A percentile compares a stretch with the other conserved stretches of the same genome.
Conservation (phyloP, 2,888 invertebrate genomes). For the Lasioglossum villosulum region DNA sequence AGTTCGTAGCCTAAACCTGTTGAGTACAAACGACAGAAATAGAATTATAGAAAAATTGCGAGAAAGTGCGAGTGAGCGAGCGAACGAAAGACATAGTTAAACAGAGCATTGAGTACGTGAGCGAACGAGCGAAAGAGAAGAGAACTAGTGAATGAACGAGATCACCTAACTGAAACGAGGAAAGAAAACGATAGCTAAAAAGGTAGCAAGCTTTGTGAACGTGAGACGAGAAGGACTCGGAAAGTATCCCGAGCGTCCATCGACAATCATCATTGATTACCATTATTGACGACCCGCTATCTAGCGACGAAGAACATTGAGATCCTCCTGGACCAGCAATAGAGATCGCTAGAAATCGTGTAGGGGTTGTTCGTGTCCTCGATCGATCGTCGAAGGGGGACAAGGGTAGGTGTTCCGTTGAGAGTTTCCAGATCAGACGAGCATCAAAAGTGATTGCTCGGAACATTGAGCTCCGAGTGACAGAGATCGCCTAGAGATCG, state of each 20-base stretch:
- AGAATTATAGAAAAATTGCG: constrained; percentile 60
- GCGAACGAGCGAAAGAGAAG: constrained; percentile 23
- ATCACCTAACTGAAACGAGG: neutral
- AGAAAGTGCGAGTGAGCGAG: constrained; percentile 18
- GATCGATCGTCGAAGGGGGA: no score
- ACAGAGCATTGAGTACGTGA: constrained; percentile 11
- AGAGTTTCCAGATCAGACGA: no score
- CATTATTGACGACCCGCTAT: neutral
- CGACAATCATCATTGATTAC: no score
- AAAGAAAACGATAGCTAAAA: neutral
- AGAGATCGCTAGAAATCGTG: neutral
- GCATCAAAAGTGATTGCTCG: no score
- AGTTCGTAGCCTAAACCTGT: constrained; percentile 85
- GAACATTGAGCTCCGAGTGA: neutral
- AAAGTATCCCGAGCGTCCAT: neutral
- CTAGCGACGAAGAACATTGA: neutral
- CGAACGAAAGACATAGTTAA: neutral
- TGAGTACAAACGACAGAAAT: constrained; percentile 81
- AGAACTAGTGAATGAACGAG: constrained; percentile 23
- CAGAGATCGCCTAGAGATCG: neutral
- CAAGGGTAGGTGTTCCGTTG: no score
- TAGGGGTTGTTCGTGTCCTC: neutral
- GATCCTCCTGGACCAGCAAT: neutral
- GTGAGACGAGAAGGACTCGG: neutral
- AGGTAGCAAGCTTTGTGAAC: neutral